These are phyloP conservation scores for Poliocrania exsul DNA, from an alignment of 2,797 vertebrate species.

Conservation along the genomic window DNA sequence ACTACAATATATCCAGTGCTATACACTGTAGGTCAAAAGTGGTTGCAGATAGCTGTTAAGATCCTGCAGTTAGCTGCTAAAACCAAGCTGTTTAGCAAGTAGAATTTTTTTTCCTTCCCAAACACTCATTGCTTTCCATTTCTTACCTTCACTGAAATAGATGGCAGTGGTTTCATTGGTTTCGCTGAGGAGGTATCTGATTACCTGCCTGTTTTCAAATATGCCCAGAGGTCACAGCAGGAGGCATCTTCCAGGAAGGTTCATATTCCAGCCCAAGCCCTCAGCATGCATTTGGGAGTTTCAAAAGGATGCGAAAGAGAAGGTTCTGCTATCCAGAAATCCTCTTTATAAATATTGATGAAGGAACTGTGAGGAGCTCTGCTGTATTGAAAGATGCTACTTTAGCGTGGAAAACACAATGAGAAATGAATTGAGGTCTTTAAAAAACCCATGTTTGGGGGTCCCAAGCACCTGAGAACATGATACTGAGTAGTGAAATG, in stretches of 20 bases:
- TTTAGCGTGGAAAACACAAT: background rate
- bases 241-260: background rate
- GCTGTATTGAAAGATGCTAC: background rate
- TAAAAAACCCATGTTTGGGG: background rate
- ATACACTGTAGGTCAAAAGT: background rate
- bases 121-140: background rate
- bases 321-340: slow-evolving; percentile 19
- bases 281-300: accelerated
- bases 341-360: background rate
- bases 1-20: background rate
- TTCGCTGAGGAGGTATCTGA: background rate
- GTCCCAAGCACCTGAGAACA: background rate
- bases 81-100: background rate
- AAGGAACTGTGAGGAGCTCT: background rate
- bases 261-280: background rate
- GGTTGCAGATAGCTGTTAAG: background rate
- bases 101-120: background rate
- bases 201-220: background rate
- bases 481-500: background rate
- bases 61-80: background rate
- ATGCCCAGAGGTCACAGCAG: background rate
- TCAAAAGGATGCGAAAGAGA: background rate
- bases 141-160: background rate
- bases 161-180: background rate
- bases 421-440: background rate